These are phyloP conservation scores for Vulpes lagopus DNA, from an alignment of 2,113 vertebrate genomes.

Conservation along the genomic window DNA sequence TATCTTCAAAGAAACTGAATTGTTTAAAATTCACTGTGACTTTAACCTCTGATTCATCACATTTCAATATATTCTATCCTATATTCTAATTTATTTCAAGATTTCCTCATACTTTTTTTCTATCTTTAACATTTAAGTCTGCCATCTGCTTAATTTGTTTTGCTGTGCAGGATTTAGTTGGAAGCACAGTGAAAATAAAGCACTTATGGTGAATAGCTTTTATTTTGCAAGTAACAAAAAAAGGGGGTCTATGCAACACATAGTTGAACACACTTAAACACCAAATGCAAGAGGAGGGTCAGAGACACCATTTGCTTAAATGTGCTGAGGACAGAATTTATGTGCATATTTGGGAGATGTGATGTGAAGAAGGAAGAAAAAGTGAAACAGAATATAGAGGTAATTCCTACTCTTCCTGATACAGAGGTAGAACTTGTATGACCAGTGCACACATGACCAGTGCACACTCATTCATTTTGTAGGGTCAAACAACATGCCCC, in stretches of 20 bases:
- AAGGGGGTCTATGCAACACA: neutral
- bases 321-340: neutral
- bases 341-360: neutral
- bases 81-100: constrained; percentile 65
- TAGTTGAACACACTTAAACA: constrained; percentile 26
- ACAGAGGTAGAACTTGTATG: neutral
- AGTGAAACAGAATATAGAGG: neutral
- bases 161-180: constrained; percentile 64
- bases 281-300: constrained; percentile 24
- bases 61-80: constrained; percentile 50
- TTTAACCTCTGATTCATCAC: constrained; percentile 66
- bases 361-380: neutral
- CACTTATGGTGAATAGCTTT: constrained; percentile 61
- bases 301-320: neutral
- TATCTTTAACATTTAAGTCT: constrained; percentile 75
- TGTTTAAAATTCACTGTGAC: constrained; percentile 60
- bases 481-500: neutral
- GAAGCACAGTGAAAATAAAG: constrained; percentile 72
- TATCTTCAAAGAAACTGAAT: constrained; percentile 40
- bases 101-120: constrained; percentile 6
- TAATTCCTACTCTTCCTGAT: neutral
- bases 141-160: constrained; percentile 79
- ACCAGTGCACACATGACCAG: neutral
- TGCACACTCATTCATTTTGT: neutral
- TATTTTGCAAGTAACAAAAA: constrained; percentile 65